Conservation (phyloP, 2,113 vertebrate genomes). For the Urocynchramus pylzowi region DNA sequence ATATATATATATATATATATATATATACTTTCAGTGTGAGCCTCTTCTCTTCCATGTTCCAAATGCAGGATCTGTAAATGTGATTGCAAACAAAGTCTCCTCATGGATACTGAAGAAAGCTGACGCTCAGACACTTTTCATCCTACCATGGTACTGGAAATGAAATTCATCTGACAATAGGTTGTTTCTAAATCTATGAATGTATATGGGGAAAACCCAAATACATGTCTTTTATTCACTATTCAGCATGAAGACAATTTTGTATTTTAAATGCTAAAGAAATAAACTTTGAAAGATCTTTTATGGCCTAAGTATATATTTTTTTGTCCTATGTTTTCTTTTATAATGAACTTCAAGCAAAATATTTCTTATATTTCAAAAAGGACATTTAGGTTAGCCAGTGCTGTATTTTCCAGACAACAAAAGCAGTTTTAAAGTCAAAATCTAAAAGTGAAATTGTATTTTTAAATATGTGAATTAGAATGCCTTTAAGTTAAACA, state of each 20-base stretch:
- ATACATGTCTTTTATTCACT: background rate
- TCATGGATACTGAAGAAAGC: background rate
- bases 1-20: accelerated
- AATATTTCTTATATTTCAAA: background rate
- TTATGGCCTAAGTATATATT: background rate
- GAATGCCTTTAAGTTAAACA: background rate
- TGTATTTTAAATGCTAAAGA: conserved; percentile 37
- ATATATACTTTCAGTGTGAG: background rate
- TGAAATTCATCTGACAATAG: background rate
- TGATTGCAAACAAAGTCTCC: background rate
- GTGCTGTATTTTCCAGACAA: background rate
- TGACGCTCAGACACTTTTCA: conserved; percentile 10
- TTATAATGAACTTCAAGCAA: background rate
- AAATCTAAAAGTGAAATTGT: background rate
- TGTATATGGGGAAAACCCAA: conserved; percentile 13
- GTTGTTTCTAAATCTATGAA: conserved; percentile 10
- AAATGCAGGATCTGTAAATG: background rate
- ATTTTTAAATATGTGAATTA: background rate
- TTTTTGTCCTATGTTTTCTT: conserved; percentile 21
- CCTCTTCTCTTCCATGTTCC: background rate
- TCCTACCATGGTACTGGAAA: conserved; percentile 60
- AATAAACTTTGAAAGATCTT: conserved; percentile 48
- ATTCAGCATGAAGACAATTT: background rate
- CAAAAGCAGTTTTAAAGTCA: background rate
- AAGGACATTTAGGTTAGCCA: background rate